phyloP scores from a whole-genome alignment of 2,888 invertebrate species.

The Drosophila putrida region DNA sequence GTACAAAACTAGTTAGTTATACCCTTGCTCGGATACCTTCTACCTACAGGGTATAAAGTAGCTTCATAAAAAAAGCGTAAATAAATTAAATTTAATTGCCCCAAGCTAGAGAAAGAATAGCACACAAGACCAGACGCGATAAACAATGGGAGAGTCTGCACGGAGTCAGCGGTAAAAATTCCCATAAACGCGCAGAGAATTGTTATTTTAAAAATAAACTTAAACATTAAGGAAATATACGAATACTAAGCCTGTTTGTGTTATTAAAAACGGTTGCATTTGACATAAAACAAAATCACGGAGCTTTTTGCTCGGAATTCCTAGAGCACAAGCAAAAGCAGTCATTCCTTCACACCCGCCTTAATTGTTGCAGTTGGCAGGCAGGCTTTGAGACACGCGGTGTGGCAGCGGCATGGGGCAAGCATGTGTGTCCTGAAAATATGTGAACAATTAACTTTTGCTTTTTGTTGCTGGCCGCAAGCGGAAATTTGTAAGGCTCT shows the following conservation, averaged over 20 bases:
- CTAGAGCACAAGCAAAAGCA: background rate
- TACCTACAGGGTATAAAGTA: conserved; percentile 6
- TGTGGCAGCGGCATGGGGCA: conserved; percentile 12
- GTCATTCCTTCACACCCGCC: conserved; percentile 14
- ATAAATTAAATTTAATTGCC: conserved; percentile 39
- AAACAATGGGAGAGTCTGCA: conserved; percentile 45
- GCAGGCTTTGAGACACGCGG: conserved; percentile 7
- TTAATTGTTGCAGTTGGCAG: conserved; percentile 47
- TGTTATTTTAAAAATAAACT: conserved; percentile 42
- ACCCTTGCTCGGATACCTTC: background rate
- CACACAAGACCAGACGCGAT: background rate
- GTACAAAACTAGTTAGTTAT: background rate
- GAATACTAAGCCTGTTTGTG: conserved; percentile 22
- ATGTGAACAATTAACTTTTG: conserved; percentile 64
- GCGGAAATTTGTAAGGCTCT: conserved; percentile 43
- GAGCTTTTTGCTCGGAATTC: conserved; percentile 6
- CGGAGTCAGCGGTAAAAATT: conserved; percentile 45
- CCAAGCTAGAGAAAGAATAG: background rate
- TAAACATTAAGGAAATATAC: conserved; percentile 20
- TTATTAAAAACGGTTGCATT: conserved; percentile 40
- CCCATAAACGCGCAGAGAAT: conserved; percentile 10
- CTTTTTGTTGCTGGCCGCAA: conserved; percentile 40
- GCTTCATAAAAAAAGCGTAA: conserved; percentile 14
- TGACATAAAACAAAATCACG: conserved; percentile 28
- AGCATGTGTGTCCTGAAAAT: conserved; percentile 50